Evolutionary conservation across 2,888 invertebrate species (phyloP).

Genomic region (Nowickia ferox): DNA sequence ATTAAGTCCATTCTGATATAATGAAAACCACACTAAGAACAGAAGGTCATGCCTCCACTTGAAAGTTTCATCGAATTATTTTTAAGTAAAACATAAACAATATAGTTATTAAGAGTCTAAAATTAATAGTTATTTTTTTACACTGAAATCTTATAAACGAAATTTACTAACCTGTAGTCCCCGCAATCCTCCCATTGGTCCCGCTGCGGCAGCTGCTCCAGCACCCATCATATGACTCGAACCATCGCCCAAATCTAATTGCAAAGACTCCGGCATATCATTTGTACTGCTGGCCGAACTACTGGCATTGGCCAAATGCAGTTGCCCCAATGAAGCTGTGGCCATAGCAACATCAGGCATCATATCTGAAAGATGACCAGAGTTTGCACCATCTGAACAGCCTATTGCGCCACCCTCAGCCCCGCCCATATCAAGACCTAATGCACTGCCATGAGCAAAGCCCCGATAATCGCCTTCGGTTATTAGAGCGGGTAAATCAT

Average conservation of each 20-base stretch:
- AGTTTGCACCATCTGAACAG: slow-evolving; percentile 85
- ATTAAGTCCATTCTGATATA: too few species aligned
- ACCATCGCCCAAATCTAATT: slow-evolving; percentile 91
- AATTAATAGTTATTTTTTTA: background rate
- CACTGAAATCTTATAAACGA: background rate
- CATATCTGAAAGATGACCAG: slow-evolving; percentile 90
- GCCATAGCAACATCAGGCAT: slow-evolving; percentile 98
- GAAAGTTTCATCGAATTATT: too few species aligned
- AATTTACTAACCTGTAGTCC: slow-evolving; percentile 80
- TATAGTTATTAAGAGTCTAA: background rate
- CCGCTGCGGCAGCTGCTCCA: slow-evolving; percentile 77
- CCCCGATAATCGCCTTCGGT: slow-evolving; percentile 85
- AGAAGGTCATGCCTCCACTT: too few species aligned
- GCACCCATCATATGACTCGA: slow-evolving; percentile 86
- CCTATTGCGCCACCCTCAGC: slow-evolving; percentile 83
- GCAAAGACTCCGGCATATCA: slow-evolving; percentile 85
- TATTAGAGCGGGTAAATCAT: slow-evolving; percentile 87
- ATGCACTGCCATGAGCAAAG: slow-evolving; percentile 78
- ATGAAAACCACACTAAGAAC: too few species aligned
- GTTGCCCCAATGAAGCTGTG: slow-evolving; percentile 88
- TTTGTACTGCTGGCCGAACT: slow-evolving; percentile 75
- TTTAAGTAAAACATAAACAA: too few species aligned
- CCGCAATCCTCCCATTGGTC: slow-evolving; percentile 80
- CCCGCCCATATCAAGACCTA: slow-evolving; percentile 76
- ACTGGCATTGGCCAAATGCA: slow-evolving; percentile 84